Evolutionary conservation across 1,140 invertebrate genomes (phyloP).

Genomic region (Drosophila jambulina): DNA sequence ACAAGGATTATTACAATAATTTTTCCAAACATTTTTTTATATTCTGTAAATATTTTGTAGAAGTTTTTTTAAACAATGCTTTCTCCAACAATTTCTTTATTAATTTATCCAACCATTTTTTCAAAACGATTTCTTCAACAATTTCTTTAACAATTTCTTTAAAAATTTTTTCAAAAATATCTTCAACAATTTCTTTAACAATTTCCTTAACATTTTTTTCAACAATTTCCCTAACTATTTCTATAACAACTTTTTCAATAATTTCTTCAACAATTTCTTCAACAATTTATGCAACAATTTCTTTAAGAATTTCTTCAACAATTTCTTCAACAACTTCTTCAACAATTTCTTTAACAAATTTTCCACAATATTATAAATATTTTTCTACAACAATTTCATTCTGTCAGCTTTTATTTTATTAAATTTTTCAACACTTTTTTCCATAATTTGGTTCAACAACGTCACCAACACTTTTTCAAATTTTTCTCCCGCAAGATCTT

Average conservation of each 20-base stretch:
- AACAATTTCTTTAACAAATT: not conserved
- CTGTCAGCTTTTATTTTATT: not conserved
- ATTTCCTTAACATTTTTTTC: too few species aligned
- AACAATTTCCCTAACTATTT: too few species aligned
- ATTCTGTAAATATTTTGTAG: not conserved
- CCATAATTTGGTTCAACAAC: not conserved
- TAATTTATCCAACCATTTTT: too few species aligned
- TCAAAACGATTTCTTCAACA: too few species aligned
- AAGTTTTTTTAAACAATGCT: not conserved
- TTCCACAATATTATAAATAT: not conserved
- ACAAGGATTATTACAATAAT: not conserved
- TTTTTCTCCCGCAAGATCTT: not conserved
- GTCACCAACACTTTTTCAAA: too few species aligned
- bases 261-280: not conserved
- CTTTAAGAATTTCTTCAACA: not conserved
- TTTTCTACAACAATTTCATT: not conserved
- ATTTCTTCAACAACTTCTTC: not conserved
- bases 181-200: too few species aligned
- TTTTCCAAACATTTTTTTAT: too few species aligned
- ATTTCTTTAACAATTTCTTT: too few species aligned
- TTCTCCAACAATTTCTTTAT: too few species aligned
- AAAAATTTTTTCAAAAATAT: too few species aligned
- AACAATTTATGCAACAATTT: not conserved
- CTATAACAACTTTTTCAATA: not conserved
- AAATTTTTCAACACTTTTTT: not conserved